Evolutionary conservation across 2,888 invertebrate genomes (phyloP), one percentile per base, ranked within the genome.

Genomic region (Brenthis daphne): DNA sequence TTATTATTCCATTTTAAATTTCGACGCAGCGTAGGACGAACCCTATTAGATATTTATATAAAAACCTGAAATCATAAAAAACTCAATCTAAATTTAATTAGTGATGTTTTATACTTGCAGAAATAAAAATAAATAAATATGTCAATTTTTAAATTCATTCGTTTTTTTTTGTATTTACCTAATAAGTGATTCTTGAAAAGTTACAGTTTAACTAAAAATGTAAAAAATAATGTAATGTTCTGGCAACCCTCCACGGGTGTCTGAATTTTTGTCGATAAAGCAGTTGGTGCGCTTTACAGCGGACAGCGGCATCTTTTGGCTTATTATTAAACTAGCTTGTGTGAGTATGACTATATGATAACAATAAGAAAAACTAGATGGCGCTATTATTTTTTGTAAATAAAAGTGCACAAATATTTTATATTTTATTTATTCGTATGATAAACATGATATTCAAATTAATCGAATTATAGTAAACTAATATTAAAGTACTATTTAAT

Each of bases 241-340:
- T 20, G 20, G 20, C 20, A 20, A 20, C 20, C 20, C 20, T 20
- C 20, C 20, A 20, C 20, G 20, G 20, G 20, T 20, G 80, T 83
- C 71, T 85, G 48, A 86, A 85, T 64, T 74, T 69, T 60, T 33
- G 85, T 86, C 80, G 88, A 76, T 87, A 83, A 82, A 85, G 72
- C 81, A 87, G 85, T 24, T 14, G 14, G 33, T 20, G 14, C 54
- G 5, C 12, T 68, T 3, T 20, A 6, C 2, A 79, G 77, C 79
- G 87, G 79, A 6, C 2, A 79, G 77, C 79, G 87, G 79, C 87
- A 83, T 85, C 79, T 79, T 43, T 56, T 16, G 16, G 5, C 3
- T 0, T 4, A 24, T 58, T 57, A 43, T n/a, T 3, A 14, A 64
- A 56, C 8, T 64, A 64, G 4, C 1, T 16, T 14, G 43, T n/a